These are phyloP conservation scores for Palythoa caribaeorum DNA, from an alignment of 92 coral and sea anemone species.

Conservation along the genomic window DNA sequence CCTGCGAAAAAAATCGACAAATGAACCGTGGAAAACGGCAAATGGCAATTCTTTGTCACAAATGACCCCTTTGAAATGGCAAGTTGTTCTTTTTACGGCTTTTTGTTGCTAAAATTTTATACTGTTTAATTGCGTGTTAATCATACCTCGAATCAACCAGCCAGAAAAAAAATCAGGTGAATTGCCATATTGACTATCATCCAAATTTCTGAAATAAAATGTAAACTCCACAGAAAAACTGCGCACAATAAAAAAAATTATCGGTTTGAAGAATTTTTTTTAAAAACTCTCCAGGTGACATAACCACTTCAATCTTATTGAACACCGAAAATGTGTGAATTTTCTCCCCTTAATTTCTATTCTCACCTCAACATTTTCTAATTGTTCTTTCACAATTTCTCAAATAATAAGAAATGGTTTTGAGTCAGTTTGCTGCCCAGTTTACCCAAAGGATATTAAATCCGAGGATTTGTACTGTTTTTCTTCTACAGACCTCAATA, in stretches of 20 bases:
- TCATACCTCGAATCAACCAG: neutral
- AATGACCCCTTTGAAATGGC: too few species aligned
- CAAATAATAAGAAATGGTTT: neutral
- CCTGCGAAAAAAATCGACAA: neutral
- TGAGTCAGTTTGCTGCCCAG: too few species aligned
- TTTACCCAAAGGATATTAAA: neutral
- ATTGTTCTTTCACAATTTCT: neutral
- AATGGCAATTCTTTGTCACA: neutral
- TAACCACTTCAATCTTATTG: slow-evolving; percentile 5
- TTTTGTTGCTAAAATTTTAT: neutral
- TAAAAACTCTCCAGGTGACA: neutral
- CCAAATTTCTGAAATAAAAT: neutral
- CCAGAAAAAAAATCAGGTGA: neutral
- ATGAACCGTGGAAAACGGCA: neutral
- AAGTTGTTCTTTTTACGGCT: neutral
- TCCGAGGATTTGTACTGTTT: neutral
- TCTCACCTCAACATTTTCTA: neutral
- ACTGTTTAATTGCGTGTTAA: neutral
- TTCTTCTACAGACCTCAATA: neutral
- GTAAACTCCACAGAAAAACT: neutral
- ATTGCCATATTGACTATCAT: neutral
- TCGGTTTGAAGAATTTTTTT: neutral
- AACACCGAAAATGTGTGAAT: slow-evolving; percentile 26
- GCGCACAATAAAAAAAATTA: neutral
- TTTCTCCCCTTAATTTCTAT: neutral